Percentiles rank a stretch among this genome's conserved stretches.
These are phyloP conservation scores for Chromobotia macracanthus DNA, from an alignment of 2,797 vertebrate genomes.

Conservation along the genomic window DNA sequence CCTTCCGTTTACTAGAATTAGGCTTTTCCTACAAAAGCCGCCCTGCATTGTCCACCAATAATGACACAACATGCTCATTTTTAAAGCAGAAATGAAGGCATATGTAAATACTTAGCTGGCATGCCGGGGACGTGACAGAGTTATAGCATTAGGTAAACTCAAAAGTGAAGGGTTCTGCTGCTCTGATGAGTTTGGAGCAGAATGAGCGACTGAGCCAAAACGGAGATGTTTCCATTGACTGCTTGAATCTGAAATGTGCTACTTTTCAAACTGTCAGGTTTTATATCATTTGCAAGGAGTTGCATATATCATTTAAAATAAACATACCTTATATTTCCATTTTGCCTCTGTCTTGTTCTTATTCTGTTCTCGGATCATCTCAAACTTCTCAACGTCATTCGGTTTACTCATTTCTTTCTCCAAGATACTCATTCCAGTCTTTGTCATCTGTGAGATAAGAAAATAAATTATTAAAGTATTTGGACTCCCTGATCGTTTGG, in stretches of 20 bases:
- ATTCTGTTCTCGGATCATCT: constrained; percentile 89
- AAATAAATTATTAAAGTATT: not conserved
- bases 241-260: constrained; percentile 65
- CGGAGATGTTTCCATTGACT: constrained; percentile 55
- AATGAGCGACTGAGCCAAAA: constrained; percentile 55
- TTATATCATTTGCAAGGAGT: constrained; percentile 42
- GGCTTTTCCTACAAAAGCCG: constrained; percentile 65
- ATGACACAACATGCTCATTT: constrained; percentile 64
- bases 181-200: constrained; percentile 69
- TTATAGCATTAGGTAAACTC: constrained; percentile 71
- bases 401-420: constrained; percentile 88
- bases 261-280: constrained; percentile 60
- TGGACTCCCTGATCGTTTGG: not conserved
- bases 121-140: constrained; percentile 63
- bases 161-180: constrained; percentile 58
- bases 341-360: constrained; percentile 98
- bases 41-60: constrained; percentile 65
- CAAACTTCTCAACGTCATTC: constrained; percentile 90
- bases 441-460: constrained; percentile 79
- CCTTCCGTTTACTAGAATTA: constrained; percentile 72
- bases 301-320: constrained; percentile 72
- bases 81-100: constrained; percentile 61
- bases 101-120: constrained; percentile 73
- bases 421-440: constrained; percentile 85
- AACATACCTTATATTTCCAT: constrained; percentile 97